Percentiles rank a stretch among this genome's conserved stretches.
Conservation (phyloP, 2,113 vertebrate genomes). For the Toxotes jaculatrix region DNA sequence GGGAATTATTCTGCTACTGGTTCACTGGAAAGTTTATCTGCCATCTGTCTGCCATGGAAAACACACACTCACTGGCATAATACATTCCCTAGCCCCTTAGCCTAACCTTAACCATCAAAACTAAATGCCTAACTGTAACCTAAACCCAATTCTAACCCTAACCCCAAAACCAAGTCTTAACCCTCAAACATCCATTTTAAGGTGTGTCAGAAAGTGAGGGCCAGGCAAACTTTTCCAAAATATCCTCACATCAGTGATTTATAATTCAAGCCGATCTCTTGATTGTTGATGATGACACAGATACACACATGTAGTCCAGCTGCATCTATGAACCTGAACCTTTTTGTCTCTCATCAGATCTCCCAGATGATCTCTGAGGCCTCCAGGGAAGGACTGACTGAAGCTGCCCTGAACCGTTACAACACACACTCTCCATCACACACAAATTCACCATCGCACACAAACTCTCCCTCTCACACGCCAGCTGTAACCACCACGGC, state of each 20-base stretch:
- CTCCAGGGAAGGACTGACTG: slow-evolving; percentile 89
- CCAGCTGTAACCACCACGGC: slow-evolving; percentile 82
- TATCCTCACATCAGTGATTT: no score
- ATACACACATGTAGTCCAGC: background rate
- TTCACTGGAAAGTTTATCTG: slow-evolving; percentile 33
- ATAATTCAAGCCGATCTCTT: no score
- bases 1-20: slow-evolving; percentile 29
- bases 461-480: slow-evolving; percentile 85
- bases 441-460: slow-evolving; percentile 79
- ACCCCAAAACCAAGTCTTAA: no score
- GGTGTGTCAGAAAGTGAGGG: no score
- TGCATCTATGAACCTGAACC: no score
- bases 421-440: slow-evolving; percentile 90
- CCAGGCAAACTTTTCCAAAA: no score
- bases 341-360: slow-evolving; percentile 84
- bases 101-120: no score
- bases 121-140: no score
- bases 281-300: background rate
- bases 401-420: slow-evolving; percentile 91
- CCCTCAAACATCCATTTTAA: no score
- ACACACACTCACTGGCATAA: background rate
- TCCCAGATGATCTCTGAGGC: slow-evolving; percentile 93
- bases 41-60: slow-evolving; percentile 9
- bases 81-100: no score
- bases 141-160: no score